Conservation (phyloP, 1,140 invertebrate species). For the Trichonephila clavipes region DNA sequence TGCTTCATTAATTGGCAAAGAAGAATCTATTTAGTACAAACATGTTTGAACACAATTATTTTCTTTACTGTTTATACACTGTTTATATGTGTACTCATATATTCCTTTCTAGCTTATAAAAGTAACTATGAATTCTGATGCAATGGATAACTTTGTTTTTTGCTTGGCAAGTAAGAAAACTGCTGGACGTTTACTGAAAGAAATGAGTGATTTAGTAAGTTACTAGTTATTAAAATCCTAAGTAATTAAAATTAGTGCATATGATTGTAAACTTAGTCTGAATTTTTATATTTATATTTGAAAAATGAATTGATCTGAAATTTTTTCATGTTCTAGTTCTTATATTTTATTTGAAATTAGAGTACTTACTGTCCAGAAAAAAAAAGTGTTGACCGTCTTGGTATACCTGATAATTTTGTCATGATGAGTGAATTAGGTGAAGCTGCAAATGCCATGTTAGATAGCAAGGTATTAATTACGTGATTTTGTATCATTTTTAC, state of each 20-base stretch:
- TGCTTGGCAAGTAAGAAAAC: slow-evolving; percentile 95
- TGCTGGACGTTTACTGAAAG: slow-evolving; percentile 91
- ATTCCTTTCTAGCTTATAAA: slow-evolving; percentile 82
- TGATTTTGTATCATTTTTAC: slow-evolving; percentile 74
- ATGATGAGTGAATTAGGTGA: slow-evolving; percentile 95
- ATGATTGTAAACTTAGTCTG: neutral
- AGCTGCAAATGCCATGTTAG: slow-evolving; percentile 90
- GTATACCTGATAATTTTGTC: slow-evolving; percentile 89
- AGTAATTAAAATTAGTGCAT: neutral
- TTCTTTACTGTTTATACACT: too few relatives aligned
- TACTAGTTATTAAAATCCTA: neutral
- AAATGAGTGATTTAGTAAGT: slow-evolving; percentile 95
- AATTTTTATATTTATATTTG: neutral
- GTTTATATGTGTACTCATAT: neutral
- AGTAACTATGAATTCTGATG: slow-evolving; percentile 92
- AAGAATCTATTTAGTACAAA: too few relatives aligned
- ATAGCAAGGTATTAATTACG: slow-evolving; percentile 86
- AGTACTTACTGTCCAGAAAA: slow-evolving; percentile 95
- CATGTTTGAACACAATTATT: too few relatives aligned
- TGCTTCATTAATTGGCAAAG: too few relatives aligned
- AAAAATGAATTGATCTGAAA: neutral
- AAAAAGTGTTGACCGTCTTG: slow-evolving; percentile 91
- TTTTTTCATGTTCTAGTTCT: slow-evolving; percentile 7
- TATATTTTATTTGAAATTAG: slow-evolving; percentile 81
- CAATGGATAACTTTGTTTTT: slow-evolving; percentile 96